Percentiles rank a stretch among this genome's conserved stretches.
phyloP scores from a whole-genome alignment of 2,888 invertebrate species.

The Drosophila barbarae region DNA sequence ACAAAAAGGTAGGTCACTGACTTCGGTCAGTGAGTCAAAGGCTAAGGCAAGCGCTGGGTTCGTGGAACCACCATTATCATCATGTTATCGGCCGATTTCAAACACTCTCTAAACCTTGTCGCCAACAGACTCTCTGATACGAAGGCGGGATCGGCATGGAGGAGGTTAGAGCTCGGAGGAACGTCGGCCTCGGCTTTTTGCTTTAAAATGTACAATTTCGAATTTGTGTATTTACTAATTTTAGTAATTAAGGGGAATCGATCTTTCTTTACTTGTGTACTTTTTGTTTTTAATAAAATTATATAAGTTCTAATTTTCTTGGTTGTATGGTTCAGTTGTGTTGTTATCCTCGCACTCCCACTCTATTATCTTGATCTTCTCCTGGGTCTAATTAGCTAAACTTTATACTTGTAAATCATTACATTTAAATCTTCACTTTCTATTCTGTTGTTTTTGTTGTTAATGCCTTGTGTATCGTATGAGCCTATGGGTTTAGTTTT shows the following conservation, averaged over 20 bases:
- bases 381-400: constrained; percentile 69
- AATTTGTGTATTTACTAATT: constrained; percentile 71
- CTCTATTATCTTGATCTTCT: constrained; percentile 47
- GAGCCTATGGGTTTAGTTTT: constrained; percentile 38
- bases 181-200: constrained; percentile 24
- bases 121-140: constrained; percentile 14
- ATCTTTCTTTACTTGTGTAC: constrained; percentile 40
- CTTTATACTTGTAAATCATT: constrained; percentile 66
- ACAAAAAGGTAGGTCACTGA: background rate
- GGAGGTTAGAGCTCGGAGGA: background rate
- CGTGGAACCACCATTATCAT: constrained; percentile 9
- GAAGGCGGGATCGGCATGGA: constrained; percentile 2
- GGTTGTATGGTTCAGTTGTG: constrained; percentile 23
- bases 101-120: constrained; percentile 19
- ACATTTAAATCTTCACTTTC: constrained; percentile 55
- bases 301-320: constrained; percentile 59
- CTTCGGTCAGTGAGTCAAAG: constrained; percentile 13
- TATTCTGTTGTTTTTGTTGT: constrained; percentile 58
- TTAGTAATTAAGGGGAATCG: constrained; percentile 60
- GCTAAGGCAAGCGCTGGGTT: constrained; percentile 36
- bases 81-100: background rate
- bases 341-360: constrained; percentile 42
- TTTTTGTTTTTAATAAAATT: constrained; percentile 53
- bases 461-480: constrained; percentile 49
- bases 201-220: constrained; percentile 70